Percentiles rank a stretch among this genome's conserved stretches.
Evolutionary conservation across 2,888 invertebrate genomes (phyloP).

Genomic region (Chalcosyrphus nemorum): DNA sequence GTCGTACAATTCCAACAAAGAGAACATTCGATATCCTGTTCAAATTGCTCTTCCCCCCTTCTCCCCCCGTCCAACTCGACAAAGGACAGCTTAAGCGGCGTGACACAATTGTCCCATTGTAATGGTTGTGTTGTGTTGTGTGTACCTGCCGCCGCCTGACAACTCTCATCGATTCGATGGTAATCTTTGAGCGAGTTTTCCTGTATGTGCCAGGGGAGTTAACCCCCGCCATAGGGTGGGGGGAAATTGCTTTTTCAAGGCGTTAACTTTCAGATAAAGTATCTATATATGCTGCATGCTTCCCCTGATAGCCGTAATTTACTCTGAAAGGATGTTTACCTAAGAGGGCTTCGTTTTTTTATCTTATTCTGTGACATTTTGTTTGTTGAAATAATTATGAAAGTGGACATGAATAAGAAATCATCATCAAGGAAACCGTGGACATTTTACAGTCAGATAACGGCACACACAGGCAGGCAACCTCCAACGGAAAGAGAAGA

Average conservation of each 20-base stretch:
- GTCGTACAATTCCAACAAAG: constrained; percentile 44
- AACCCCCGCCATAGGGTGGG: background rate
- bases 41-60: too few species aligned
- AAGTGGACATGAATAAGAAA: constrained; percentile 38
- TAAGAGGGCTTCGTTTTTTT: background rate
- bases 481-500: background rate
- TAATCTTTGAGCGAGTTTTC: constrained; percentile 15
- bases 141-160: constrained; percentile 24
- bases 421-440: constrained; percentile 27
- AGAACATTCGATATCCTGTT: constrained; percentile 60
- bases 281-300: background rate
- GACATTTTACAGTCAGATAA: background rate
- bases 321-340: constrained; percentile 3
- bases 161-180: constrained; percentile 46
- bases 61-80: too few species aligned
- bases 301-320: constrained; percentile 10
- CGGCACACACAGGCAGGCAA: background rate
- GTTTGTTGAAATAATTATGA: constrained; percentile 48
- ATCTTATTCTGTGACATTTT: background rate
- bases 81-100: constrained; percentile 55
- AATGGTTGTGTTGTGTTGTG: too few species aligned
- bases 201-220: too few species aligned
- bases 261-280: constrained; percentile 36
- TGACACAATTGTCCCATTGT: constrained; percentile 57
- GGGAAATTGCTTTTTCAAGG: constrained; percentile 48